These are phyloP conservation scores for Zaprionus obscuricornis DNA, from an alignment of 2,888 invertebrate genomes.

Conservation along the genomic window DNA sequence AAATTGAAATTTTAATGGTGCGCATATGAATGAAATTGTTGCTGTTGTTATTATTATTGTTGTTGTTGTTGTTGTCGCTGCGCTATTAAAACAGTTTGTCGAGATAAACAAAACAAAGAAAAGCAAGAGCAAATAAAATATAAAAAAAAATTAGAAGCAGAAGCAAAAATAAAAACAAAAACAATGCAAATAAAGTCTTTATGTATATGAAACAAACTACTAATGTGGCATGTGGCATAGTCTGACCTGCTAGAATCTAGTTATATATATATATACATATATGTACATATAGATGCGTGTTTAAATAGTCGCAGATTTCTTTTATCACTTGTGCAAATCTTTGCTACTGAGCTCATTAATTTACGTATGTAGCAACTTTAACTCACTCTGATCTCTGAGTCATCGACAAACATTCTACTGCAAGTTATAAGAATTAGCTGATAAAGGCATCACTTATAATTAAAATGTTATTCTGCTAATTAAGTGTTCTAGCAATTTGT, in stretches of 20 bases:
- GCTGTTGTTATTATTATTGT: slow-evolving; percentile 7
- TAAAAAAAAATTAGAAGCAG: slow-evolving; percentile 30
- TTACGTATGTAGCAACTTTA: neutral
- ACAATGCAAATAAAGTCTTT: slow-evolving; percentile 38
- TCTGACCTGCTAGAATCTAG: slow-evolving; percentile 7
- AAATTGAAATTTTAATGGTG: slow-evolving; percentile 62
- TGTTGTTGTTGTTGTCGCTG: slow-evolving; percentile 37
- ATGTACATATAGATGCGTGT: slow-evolving; percentile 6
- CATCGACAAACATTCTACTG: no score
- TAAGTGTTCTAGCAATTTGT: no score
- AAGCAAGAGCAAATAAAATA: slow-evolving; percentile 30
- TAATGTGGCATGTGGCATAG: neutral
- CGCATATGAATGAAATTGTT: slow-evolving; percentile 58
- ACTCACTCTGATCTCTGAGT: slow-evolving; percentile 18
- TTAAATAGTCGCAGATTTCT: slow-evolving; percentile 21
- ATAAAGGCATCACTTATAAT: no score
- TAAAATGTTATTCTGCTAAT: no score
- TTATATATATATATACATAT: neutral
- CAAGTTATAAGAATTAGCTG: no score
- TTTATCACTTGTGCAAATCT: slow-evolving; percentile 27
- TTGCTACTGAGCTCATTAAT: slow-evolving; percentile 7
- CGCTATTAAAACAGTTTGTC: slow-evolving; percentile 52
- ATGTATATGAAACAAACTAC: slow-evolving; percentile 17
- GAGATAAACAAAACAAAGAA: slow-evolving; percentile 51
- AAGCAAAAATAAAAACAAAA: slow-evolving; percentile 23